Base-by-base conservation (phyloP, 2,888 invertebrate species). In the Dryobota labecula region DNA sequence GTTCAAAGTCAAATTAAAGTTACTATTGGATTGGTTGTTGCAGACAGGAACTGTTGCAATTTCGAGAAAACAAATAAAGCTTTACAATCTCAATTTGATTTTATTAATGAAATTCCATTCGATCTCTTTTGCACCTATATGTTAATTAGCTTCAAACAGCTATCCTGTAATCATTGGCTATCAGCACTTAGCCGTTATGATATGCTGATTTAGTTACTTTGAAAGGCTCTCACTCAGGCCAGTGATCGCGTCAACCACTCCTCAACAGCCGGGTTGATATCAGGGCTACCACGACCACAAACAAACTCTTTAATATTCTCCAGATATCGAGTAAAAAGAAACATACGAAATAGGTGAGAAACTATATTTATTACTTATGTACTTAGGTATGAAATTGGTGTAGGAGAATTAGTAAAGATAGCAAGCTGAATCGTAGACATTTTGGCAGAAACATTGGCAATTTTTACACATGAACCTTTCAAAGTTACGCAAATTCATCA, bases 201-300 rank as follows among this genome's bases (percentile, higher is more conserved):
- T 68, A 78, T 67, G 75, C 45, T 83, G 66, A 83, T 70, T 72
- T 33, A 33, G 13, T 60, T 57, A 54, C 70, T 62, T 54, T 68
- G 63, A 76, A 78, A 78, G 51, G 51, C 80, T 75, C 78, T 81
- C 70, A 72, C 76, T 66, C 53, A 38, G 62, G 57, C 64, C 66
- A 62, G 38, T 73, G 65, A 56, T 70, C 67, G 62, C 54, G 45
- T 74, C 60, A 63, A 76, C 70, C 69, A 66, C 80, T 73, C 78
- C 73, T 74, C 57, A 15, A 62, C 47, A 76, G 78, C 76, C 73
- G 57, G 72, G 73, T 73, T 75, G 54, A n/a, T 58, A 30, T 60
- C 61, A 83, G 75, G 81, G 83, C n/a, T 85, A 45, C 13, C 70
- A 56, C 53, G 4, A 38, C 13, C 36, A 64, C 15, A 18, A 7